These are phyloP conservation scores for Oscheius sp. DNA, from an alignment of 2,888 invertebrate species.

Conservation along the genomic window DNA sequence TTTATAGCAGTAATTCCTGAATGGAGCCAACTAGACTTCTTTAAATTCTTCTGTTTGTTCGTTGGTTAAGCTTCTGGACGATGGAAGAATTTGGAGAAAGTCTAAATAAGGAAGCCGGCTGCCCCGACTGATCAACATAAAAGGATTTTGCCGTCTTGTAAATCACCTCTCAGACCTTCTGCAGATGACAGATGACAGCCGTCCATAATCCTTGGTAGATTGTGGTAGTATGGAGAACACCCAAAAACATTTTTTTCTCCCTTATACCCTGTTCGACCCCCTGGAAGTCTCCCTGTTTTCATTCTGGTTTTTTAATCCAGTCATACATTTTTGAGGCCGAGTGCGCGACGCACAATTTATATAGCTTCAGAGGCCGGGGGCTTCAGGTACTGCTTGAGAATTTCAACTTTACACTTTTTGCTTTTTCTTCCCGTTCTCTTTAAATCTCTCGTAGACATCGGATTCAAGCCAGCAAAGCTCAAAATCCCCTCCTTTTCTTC, in stretches of 20 bases:
- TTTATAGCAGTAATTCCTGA: too few relatives aligned
- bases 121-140: too few relatives aligned
- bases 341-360: slow-evolving; percentile 31
- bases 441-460: too few relatives aligned
- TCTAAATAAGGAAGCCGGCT: too few relatives aligned
- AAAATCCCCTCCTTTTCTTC: too few relatives aligned
- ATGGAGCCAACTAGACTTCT: too few relatives aligned
- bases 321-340: slow-evolving; percentile 30
- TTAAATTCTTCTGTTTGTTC: slow-evolving; percentile 5
- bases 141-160: too few relatives aligned
- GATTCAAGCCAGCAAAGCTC: too few relatives aligned
- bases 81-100: background rate
- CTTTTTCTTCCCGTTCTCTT: too few relatives aligned
- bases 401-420: slow-evolving; percentile 2
- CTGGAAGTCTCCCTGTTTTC: background rate
- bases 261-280: background rate
- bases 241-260: background rate
- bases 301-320: slow-evolving; percentile 26
- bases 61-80: background rate
- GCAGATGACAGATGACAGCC: too few relatives aligned
- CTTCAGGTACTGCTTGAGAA: slow-evolving; percentile 11
- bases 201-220: background rate
- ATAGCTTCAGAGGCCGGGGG: slow-evolving; percentile 16
- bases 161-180: too few relatives aligned
- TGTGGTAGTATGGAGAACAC: background rate